Conservation (phyloP, 2,797 vertebrate species). For the Melanogrammus aeglefinus region DNA sequence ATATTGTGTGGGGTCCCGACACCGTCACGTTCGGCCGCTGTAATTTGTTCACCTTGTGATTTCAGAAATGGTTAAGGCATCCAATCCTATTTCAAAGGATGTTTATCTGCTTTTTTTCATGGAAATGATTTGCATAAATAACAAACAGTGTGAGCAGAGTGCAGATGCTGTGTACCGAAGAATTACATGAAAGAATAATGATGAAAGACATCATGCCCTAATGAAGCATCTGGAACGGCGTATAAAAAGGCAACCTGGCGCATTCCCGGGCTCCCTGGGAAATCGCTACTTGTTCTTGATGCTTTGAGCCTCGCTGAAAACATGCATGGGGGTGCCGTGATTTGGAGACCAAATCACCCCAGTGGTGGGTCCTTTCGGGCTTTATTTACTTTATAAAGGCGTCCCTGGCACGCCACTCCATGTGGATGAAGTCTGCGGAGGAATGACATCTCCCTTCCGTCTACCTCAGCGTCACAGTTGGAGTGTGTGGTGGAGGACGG, state of each 20-base stretch:
- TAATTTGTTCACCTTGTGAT: conserved; percentile 36
- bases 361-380: not conserved
- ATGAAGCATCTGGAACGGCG: conserved; percentile 73
- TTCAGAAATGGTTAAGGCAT: conserved; percentile 30
- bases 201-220: conserved; percentile 68
- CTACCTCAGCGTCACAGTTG: not conserved
- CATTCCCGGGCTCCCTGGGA: conserved; percentile 51
- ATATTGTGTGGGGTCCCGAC: not conserved
- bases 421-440: conserved; percentile 17
- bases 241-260: conserved; percentile 63
- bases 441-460: not conserved
- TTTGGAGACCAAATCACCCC: conserved; percentile 32
- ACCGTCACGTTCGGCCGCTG: not conserved
- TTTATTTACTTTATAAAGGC: not conserved
- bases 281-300: conserved; percentile 54
- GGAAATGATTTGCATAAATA: conserved; percentile 72
- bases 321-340: conserved; percentile 33
- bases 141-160: conserved; percentile 57
- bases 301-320: conserved; percentile 32
- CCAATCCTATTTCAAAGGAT: conserved; percentile 42
- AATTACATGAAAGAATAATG: conserved; percentile 71
- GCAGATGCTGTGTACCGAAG: conserved; percentile 62
- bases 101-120: conserved; percentile 58
- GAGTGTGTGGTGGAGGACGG: not conserved
- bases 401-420: not conserved